phyloP scores from a whole-genome alignment of 2,113 vertebrate genomes.

The Semicossyphus pulcher region DNA sequence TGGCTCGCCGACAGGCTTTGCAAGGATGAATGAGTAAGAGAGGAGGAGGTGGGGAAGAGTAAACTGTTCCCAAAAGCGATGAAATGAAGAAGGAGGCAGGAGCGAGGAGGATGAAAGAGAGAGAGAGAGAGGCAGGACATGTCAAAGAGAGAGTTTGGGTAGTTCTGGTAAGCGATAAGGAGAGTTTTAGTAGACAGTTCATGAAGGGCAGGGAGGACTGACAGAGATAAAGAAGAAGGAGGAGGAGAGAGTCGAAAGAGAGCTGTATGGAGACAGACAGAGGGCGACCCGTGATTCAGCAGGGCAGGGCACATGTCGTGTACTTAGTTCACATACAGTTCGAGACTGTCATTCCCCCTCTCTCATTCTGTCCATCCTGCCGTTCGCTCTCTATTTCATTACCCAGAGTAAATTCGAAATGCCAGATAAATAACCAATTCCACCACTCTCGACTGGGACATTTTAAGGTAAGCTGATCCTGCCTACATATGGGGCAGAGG shows the following conservation, averaged over 20 bases:
- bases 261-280: conserved; percentile 44
- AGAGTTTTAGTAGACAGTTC: conserved; percentile 31
- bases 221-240: conserved; percentile 1
- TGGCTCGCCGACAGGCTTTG: conserved; percentile 32
- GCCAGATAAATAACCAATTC: conserved; percentile 16
- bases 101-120: conserved; percentile 4
- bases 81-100: conserved; percentile 34
- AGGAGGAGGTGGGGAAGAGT: conserved; percentile 26
- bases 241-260: conserved; percentile 7
- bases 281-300: conserved; percentile 50
- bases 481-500: not conserved
- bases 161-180: conserved; percentile 43
- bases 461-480: not conserved
- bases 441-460: not conserved
- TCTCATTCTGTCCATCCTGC: not conserved
- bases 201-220: conserved; percentile 25
- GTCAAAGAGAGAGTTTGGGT: conserved; percentile 42
- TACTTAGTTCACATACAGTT: conserved; percentile 19
- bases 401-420: not conserved
- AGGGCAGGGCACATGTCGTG: conserved; percentile 44
- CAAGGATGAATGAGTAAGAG: conserved; percentile 55
- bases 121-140: conserved; percentile 16
- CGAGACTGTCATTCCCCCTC: conserved; percentile 1
- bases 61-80: conserved; percentile 49
- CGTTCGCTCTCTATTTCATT: not conserved